Conservation (phyloP, 2,797 vertebrate species). For the Saxicola maurus region DNA sequence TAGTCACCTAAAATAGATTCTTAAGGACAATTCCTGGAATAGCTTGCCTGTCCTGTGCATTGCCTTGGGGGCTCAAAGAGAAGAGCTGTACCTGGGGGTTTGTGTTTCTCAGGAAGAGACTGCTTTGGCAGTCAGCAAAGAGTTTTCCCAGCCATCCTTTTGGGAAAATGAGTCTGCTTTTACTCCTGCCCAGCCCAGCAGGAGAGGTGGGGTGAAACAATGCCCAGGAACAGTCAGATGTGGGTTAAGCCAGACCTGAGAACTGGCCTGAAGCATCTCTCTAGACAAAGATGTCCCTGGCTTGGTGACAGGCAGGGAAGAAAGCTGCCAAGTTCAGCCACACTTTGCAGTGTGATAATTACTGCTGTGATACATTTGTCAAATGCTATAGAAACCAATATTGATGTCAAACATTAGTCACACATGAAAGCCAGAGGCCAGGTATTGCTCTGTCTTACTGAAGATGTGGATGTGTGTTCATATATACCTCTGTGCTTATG, state of each 20-base stretch:
- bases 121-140: not conserved
- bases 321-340: not conserved
- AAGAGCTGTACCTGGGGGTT: not conserved
- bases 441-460: not conserved
- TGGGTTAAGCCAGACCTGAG: not conserved
- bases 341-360: not conserved
- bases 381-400: not conserved
- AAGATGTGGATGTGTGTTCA: rapidly evolving
- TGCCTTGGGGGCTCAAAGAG: not conserved
- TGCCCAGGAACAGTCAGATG: not conserved
- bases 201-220: not conserved
- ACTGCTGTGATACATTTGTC: not conserved
- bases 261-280: not conserved
- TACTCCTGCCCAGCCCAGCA: not conserved
- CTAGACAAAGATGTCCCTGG: not conserved
- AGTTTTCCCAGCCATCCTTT: not conserved
- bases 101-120: not conserved
- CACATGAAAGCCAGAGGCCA: not conserved
- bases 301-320: not conserved
- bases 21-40: not conserved
- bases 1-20: not conserved
- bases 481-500: not conserved
- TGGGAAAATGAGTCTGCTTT: not conserved
- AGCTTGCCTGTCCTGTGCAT: not conserved
- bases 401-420: not conserved